phyloP scores from a whole-genome alignment of 2,888 invertebrate genomes.

The Aphidoletes aphidimyza region DNA sequence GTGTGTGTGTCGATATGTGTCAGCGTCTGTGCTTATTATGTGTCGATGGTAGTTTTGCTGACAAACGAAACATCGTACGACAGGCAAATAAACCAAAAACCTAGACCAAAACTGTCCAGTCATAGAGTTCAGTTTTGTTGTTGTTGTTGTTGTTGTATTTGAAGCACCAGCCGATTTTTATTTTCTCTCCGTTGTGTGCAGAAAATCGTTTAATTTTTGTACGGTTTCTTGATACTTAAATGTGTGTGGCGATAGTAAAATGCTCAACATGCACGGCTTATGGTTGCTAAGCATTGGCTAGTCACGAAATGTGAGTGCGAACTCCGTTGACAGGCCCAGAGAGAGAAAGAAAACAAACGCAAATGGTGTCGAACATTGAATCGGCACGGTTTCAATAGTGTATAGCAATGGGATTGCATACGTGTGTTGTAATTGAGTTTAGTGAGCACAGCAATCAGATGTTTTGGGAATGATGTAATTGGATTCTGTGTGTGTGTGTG shows the following conservation, averaged over 20 bases:
- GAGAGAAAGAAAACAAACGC: neutral
- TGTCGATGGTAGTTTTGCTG: no score
- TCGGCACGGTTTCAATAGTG: no score
- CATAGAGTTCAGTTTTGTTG: no score
- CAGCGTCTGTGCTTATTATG: no score
- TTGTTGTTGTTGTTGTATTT: neutral
- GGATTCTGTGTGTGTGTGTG: no score
- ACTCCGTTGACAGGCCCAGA: neutral
- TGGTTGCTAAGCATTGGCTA: no score
- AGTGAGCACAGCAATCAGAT: slow-evolving; percentile 8
- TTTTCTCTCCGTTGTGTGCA: no score
- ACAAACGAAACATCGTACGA: no score
- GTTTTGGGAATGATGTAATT: neutral
- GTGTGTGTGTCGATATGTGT: no score
- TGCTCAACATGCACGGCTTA: slow-evolving; percentile 26
- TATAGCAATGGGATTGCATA: no score
- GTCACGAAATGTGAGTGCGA: slow-evolving; percentile 6
- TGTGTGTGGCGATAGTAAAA: neutral
- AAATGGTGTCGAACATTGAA: neutral
- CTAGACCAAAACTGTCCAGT: neutral
- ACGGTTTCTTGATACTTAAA: neutral
- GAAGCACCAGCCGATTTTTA: neutral
- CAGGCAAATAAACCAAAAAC: no score
- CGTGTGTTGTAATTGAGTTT: slow-evolving; percentile 12
- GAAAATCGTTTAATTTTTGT: neutral